Conservation (phyloP, 2,113 vertebrate species). For the Nesoenas mayeri region DNA sequence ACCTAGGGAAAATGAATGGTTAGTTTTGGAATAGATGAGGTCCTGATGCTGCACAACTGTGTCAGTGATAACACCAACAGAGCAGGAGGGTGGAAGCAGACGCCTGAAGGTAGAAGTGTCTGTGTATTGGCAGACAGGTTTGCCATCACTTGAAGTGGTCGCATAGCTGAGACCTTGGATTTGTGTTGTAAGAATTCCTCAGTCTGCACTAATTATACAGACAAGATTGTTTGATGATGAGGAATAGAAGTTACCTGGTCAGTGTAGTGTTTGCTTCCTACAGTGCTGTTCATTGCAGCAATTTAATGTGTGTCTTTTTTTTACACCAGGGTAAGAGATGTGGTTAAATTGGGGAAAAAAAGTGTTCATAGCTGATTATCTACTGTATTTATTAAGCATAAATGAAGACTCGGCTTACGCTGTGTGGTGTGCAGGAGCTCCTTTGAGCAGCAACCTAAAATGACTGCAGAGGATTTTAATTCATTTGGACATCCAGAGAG, state of each 20-base stretch:
- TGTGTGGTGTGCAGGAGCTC: not conserved
- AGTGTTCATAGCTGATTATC: not conserved
- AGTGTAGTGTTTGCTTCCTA: not conserved
- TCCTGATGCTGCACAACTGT: not conserved
- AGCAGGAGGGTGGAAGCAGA: not conserved
- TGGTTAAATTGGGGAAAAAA: not conserved
- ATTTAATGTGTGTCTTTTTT: not conserved
- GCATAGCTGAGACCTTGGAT: not conserved
- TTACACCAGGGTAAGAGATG: not conserved
- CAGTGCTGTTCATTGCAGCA: not conserved
- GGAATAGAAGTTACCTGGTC: not conserved
- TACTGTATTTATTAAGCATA: not conserved
- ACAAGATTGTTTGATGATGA: not conserved
- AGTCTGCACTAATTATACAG: not conserved
- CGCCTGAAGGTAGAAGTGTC: not conserved
- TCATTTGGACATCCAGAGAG: not conserved
- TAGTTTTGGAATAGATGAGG: not conserved
- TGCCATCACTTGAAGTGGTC: not conserved
- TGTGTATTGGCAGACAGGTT: not conserved
- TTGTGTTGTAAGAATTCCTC: not conserved
- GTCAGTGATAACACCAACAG: not conserved
- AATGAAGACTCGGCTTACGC: not conserved
- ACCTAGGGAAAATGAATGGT: not conserved
- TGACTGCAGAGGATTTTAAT: slow-evolving; percentile 21
- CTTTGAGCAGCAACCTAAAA: not conserved